Base-by-base conservation (phyloP, 2,113 vertebrate species). In the Artemisiospiza belli region DNA sequence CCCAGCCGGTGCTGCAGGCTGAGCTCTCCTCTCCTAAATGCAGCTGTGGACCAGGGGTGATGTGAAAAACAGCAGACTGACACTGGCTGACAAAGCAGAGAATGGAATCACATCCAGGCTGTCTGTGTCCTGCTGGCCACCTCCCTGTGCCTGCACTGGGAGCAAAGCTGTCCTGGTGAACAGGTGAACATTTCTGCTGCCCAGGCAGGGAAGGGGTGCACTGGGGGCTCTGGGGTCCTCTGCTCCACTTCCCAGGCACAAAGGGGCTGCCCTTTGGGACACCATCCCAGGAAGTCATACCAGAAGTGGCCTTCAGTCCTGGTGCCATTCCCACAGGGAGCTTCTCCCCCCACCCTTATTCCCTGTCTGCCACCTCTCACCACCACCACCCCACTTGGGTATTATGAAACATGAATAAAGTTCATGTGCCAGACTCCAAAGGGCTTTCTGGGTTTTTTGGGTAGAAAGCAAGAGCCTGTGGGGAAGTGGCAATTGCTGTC, bases 31-130 rank as follows among this genome's bases (percentile, higher is more conserved):
- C 35, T 83, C 62, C 2, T 0, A 23, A 46, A 33, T 3, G 10
- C 95, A 93, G 90, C 79, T 90, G 92, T 67, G 75, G 55, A 55
- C 23, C 43, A 77, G 79, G 37, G 37, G 35, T 76, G 86, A 97
- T 92, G 79, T 88, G 83, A 83, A 93, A 94, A 92, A 16, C 72
- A 93, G 92, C 52, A 59, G 59, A 27, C 46, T 83, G 33, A 35
- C 41, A 49, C 59, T 21, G 23, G 31, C 52, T 43, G 57, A 67
- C 55, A 81, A 43, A 89, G 80, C 63, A 92, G 78, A 0, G 16
- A 58, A 55, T 43, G 31, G 74, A 95, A 66, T 77, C n/a, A 25
- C 37, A 74, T 46, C 64, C 76, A 86, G 35, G 39, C 64, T 83
- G 55, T 31, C 63, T 83, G 23, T 18, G 31, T 73, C 43, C 41